Percentiles rank a stretch among this genome's conserved stretches.
phyloP scores from a whole-genome alignment of 23 tunicate species.

The Oikopleura dioica region DNA sequence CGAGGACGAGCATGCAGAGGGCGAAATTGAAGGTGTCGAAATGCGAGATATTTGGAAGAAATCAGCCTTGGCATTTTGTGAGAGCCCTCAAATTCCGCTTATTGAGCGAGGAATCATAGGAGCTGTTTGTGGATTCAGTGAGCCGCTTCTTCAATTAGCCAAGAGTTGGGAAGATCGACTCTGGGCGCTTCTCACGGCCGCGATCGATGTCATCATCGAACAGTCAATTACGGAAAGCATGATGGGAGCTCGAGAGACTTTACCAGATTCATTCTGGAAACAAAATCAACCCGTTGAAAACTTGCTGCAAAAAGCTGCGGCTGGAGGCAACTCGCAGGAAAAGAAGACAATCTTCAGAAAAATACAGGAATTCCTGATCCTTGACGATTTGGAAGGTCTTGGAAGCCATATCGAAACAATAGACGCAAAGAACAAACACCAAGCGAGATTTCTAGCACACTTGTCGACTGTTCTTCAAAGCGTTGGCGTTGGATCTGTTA shows the following conservation, averaged over 20 bases:
- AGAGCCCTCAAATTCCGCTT: background rate
- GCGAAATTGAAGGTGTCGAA: background rate
- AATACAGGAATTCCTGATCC: background rate
- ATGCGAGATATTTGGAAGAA: background rate
- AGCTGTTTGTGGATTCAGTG: background rate
- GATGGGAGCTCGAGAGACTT: background rate
- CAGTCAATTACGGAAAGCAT: background rate
- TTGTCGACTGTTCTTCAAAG: background rate
- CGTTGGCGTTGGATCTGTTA: background rate
- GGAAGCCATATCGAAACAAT: background rate
- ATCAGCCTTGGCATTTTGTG: background rate
- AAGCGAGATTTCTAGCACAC: conserved; percentile 1
- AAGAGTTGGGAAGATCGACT: background rate
- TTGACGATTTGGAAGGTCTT: background rate
- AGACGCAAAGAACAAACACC: conserved; percentile 1
- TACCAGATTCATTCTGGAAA: background rate
- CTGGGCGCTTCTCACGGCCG: conserved; percentile 7
- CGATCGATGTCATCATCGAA: background rate
- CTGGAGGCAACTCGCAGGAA: background rate
- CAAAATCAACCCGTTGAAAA: conserved; percentile 6
- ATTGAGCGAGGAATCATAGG: conserved; percentile 1
- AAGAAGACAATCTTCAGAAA: background rate
- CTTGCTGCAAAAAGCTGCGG: background rate
- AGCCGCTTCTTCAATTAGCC: conserved; percentile 9
- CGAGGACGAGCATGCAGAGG: background rate